Conservation (phyloP, 2,113 vertebrate species). For the Brachirus orientalis region DNA sequence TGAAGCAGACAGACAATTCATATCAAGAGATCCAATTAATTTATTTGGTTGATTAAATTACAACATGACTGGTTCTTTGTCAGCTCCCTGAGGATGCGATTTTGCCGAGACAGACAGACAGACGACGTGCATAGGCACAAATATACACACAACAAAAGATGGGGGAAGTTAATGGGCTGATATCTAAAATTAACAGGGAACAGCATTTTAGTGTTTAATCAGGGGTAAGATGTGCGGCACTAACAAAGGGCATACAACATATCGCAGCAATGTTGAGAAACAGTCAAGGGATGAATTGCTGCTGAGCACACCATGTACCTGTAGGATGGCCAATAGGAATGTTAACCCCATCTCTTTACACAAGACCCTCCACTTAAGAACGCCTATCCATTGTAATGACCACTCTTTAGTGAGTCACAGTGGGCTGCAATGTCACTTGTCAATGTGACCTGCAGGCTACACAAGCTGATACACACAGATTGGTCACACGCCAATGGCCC, state of each 20-base stretch:
- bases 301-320: conserved; percentile 44
- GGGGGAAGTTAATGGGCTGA: conserved; percentile 64
- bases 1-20: conserved; percentile 77
- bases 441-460: conserved; percentile 72
- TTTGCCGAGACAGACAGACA: conserved; percentile 74
- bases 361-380: conserved; percentile 68
- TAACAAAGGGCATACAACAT: conserved; percentile 52
- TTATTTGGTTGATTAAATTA: conserved; percentile 83
- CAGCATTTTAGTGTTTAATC: conserved; percentile 79
- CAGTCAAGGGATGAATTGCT: conserved; percentile 42
- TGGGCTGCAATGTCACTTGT: conserved; percentile 71
- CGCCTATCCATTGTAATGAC: conserved; percentile 72
- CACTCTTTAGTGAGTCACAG: conserved; percentile 68
- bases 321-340: conserved; percentile 54
- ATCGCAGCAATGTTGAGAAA: conserved; percentile 40
- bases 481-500: conserved; percentile 70
- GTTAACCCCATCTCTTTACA: conserved; percentile 76
- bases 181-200: conserved; percentile 66
- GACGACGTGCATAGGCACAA: conserved; percentile 60
- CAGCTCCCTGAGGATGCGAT: conserved; percentile 78
- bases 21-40: conserved; percentile 84
- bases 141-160: conserved; percentile 59
- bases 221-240: conserved; percentile 76
- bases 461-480: conserved; percentile 72
- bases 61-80: conserved; percentile 80